Conservation (phyloP, 53 echinoderm and acorn worm species). For the Antedon mediterranea region DNA sequence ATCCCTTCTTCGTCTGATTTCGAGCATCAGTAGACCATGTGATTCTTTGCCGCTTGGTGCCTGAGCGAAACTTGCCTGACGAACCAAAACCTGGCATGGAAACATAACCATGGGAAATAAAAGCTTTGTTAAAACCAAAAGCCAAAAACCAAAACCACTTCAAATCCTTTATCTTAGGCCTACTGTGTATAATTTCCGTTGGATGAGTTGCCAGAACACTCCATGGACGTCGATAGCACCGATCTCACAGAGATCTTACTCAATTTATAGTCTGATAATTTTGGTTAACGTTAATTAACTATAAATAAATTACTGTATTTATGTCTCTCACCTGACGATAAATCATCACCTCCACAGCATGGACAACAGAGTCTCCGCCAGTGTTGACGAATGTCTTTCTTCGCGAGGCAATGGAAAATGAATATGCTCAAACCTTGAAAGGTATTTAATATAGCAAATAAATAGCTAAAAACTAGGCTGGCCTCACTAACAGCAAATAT, state of each 20-base stretch:
- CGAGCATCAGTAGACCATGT: not conserved
- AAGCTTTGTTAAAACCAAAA: too few relatives aligned
- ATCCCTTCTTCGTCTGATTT: not conserved
- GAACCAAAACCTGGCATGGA: not conserved
- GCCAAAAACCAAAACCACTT: too few relatives aligned
- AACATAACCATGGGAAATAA: too few relatives aligned
- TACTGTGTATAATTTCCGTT: too few relatives aligned
- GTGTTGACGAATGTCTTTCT: slow-evolving; percentile 55
- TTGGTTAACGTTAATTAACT: too few relatives aligned
- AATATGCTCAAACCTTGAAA: slow-evolving; percentile 67
- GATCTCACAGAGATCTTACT: too few relatives aligned
- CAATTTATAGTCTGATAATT: too few relatives aligned
- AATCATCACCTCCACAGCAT: slow-evolving; percentile 29
- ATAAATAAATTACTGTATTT: too few relatives aligned
- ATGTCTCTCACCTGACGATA: not conserved
- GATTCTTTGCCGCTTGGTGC: not conserved
- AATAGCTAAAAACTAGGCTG: slow-evolving; percentile 56
- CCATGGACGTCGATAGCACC: too few relatives aligned
- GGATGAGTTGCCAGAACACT: too few relatives aligned
- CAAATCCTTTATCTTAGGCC: too few relatives aligned
- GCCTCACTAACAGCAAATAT: slow-evolving; percentile 71
- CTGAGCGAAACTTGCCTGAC: not conserved
- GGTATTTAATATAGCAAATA: slow-evolving; percentile 76
- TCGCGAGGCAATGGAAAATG: slow-evolving; percentile 64
- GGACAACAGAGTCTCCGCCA: slow-evolving; percentile 72